Evolutionary conservation across 2,888 invertebrate genomes (phyloP), one percentile per base, ranked within the genome.

Genomic region (Steinernema carpocapsae): DNA sequence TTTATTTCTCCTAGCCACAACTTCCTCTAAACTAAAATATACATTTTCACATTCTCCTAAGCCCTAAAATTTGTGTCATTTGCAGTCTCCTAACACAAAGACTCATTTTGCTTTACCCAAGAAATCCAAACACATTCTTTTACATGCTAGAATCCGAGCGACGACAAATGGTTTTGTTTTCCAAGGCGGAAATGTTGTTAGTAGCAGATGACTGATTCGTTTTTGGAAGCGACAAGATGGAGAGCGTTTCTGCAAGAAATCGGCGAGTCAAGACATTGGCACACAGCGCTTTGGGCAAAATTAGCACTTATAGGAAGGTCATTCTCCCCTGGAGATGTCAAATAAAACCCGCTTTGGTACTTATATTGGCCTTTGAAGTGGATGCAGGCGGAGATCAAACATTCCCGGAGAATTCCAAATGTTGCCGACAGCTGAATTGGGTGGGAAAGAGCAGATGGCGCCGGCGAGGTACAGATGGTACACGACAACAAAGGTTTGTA

Each of bases 231-330:
- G 19, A 48, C 48, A 4, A 4, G 48, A 2, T 3, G 48, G 14
- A 48, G 48, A 7, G 43, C 43, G 43, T 43, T 43, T 43, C 43
- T 7, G 43, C 43, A 7, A 7, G 14, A 43, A 43, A 43, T 43
- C 7, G 43, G 10, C 43, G 43, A 17, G 48, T 19, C n/a, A 17
- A 19, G n/a, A 19, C 4, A 14, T 7, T 4, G 48, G 3, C 48
- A 48, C n/a, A n/a, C n/a, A n/a, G n/a, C 56, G 56, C 56, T 22
- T 4, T 14, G 4, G 56, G 56, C 56, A 14, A 56, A 56, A 56
- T 56, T 56, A 56, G 56, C 56, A 56, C 64, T 64, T 64, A 64
- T 32, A 4, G 64, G 64, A 32, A 29, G 64, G 32, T 17, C 32
- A 64, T 7, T 32, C 32, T 7, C 64, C 7, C 7, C 29, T 1